phyloP scores from a whole-genome alignment of 2,797 vertebrate genomes.

The Poeciliopsis turneri region DNA sequence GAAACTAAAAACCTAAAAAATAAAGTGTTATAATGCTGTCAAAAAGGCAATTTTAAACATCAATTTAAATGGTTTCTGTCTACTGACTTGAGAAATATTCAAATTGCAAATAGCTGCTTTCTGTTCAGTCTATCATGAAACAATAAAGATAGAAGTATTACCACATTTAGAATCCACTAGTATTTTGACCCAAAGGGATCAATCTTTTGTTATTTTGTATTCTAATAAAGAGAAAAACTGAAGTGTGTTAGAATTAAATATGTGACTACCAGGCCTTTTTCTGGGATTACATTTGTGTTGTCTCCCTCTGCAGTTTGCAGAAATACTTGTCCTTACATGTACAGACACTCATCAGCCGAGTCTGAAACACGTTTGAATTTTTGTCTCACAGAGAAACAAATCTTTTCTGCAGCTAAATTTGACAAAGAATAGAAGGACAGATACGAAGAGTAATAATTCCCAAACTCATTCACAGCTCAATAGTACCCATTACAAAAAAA shows the following conservation, averaged over 20 bases:
- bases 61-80: background rate
- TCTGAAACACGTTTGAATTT: background rate
- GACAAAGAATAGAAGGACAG: background rate
- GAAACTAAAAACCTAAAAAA: background rate
- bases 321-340: conserved; percentile 1
- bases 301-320: background rate
- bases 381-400: background rate
- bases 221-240: background rate
- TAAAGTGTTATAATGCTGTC: background rate
- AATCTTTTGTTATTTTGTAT: background rate
- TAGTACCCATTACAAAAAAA: conserved; percentile 1
- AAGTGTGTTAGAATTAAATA: background rate
- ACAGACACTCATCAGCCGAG: background rate
- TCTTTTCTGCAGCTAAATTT: conserved; percentile 2
- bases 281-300: background rate
- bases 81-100: background rate
- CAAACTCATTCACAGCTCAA: conserved; percentile 3
- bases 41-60: background rate
- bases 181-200: background rate
- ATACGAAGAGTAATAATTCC: background rate
- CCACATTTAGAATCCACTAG: background rate
- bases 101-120: background rate
- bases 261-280: background rate
- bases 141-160: background rate
- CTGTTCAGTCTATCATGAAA: background rate